A percentile compares a stretch with the other conserved stretches of the same genome.
These are phyloP conservation scores for Heliconius cydno DNA, from an alignment of 2,888 invertebrate species.

Conservation along the genomic window DNA sequence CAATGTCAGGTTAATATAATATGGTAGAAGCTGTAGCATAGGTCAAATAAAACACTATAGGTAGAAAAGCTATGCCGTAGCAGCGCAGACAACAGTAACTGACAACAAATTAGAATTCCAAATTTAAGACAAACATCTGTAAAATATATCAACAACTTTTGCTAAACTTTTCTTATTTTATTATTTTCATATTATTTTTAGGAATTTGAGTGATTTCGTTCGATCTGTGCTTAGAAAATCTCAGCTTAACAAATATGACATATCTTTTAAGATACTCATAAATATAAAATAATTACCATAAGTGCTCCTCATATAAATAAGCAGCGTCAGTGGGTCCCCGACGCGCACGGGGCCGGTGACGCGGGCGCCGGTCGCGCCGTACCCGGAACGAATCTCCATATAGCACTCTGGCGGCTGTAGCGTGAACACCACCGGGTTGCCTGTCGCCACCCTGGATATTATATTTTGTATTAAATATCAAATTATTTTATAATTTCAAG, in stretches of 20 bases:
- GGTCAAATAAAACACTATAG: background rate
- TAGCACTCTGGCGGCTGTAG: slow-evolving; percentile 96
- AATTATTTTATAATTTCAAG: background rate
- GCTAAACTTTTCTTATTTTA: background rate
- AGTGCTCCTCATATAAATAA: slow-evolving; percentile 97
- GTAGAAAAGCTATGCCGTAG: background rate
- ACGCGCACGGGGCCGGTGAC: slow-evolving; percentile 95
- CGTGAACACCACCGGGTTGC: slow-evolving; percentile 96
- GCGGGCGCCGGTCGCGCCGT: slow-evolving; percentile 92
- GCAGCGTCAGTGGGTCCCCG: slow-evolving; percentile 95
- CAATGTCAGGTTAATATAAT: too few species aligned
- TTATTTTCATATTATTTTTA: background rate
- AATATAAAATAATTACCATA: slow-evolving; percentile 86
- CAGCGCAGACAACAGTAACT: background rate
- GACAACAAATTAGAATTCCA: background rate
- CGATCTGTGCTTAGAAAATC: too few species aligned
- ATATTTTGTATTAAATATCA: background rate
- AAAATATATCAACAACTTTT: background rate
- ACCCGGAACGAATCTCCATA: slow-evolving; percentile 97
- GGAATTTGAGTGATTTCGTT: background rate
- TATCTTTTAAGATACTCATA: too few species aligned
- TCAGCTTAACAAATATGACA: too few species aligned
- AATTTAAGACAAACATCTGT: background rate
- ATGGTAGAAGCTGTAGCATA: background rate
- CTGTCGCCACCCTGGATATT: slow-evolving; percentile 91